Percentiles rank a stretch among this genome's conserved stretches.
Evolutionary conservation across 2,888 invertebrate species (phyloP).

Genomic region (Heteromyza rotundicornis): DNA sequence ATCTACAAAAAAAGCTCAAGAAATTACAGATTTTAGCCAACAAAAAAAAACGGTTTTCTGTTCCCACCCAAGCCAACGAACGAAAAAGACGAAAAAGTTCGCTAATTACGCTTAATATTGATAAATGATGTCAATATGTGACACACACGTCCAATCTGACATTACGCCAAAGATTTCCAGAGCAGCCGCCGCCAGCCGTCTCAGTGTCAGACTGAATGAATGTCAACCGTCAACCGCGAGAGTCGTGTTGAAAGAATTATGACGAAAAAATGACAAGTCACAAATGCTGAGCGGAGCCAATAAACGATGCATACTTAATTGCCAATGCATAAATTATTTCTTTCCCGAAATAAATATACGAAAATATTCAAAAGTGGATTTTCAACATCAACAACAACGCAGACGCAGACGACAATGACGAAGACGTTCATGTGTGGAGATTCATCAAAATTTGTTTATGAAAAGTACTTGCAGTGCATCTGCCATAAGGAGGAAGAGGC

Average conservation of each 20-base stretch:
- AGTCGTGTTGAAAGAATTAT: neutral
- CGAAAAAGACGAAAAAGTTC: conserved; percentile 30
- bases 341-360: neutral
- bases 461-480: neutral
- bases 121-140: conserved; percentile 43
- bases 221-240: no score
- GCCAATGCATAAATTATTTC: conserved; percentile 48
- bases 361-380: neutral
- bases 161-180: neutral
- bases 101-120: conserved; percentile 54
- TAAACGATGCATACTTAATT: conserved; percentile 55
- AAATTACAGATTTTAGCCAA: neutral
- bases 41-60: no score
- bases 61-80: conserved; percentile 11
- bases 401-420: neutral
- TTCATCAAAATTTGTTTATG: neutral
- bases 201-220: no score
- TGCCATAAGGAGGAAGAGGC: neutral
- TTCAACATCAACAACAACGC: no score
- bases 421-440: no score
- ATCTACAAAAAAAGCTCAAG: neutral
- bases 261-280: neutral
- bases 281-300: neutral
- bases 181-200: neutral
- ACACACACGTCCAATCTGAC: conserved; percentile 4